Percentiles rank a stretch among this genome's conserved stretches.
These are phyloP conservation scores for Exephanes ischioxanthus DNA, from an alignment of 2,888 invertebrate species.

Conservation along the genomic window DNA sequence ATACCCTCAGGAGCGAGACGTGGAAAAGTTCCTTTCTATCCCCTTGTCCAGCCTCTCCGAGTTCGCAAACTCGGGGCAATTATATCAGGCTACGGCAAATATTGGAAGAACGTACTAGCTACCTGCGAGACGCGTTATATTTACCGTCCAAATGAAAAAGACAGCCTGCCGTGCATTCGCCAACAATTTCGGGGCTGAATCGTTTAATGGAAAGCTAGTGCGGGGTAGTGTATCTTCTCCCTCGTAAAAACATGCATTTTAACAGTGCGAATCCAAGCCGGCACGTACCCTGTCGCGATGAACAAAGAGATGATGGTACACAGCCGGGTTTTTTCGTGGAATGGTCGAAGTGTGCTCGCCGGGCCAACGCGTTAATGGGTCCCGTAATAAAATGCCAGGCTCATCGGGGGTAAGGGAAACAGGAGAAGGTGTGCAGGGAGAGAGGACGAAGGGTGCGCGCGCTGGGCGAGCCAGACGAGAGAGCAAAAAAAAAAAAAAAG, in stretches of 20 bases:
- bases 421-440: conserved; percentile 29
- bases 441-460: neutral
- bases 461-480: conserved; percentile 15
- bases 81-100: conserved; percentile 12
- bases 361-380: conserved; percentile 54
- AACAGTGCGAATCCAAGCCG: conserved; percentile 37
- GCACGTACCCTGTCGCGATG: conserved; percentile 31
- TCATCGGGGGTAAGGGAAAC: conserved; percentile 11
- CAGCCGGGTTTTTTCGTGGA: conserved; percentile 20
- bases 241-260: conserved; percentile 61
- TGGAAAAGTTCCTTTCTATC: conserved; percentile 31
- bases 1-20: conserved; percentile 17
- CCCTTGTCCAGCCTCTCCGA: neutral
- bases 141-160: neutral
- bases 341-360: conserved; percentile 2
- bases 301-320: conserved; percentile 30
- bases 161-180: neutral
- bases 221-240: conserved; percentile 39
- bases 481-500: neutral
- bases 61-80: conserved; percentile 21
- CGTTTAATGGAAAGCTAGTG: neutral
- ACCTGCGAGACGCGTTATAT: conserved; percentile 7
- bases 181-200: neutral
- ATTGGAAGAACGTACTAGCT: neutral
- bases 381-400: conserved; percentile 63